Evolutionary conservation across 2,888 invertebrate species (phyloP).

Genomic region (Brenthis daphne): DNA sequence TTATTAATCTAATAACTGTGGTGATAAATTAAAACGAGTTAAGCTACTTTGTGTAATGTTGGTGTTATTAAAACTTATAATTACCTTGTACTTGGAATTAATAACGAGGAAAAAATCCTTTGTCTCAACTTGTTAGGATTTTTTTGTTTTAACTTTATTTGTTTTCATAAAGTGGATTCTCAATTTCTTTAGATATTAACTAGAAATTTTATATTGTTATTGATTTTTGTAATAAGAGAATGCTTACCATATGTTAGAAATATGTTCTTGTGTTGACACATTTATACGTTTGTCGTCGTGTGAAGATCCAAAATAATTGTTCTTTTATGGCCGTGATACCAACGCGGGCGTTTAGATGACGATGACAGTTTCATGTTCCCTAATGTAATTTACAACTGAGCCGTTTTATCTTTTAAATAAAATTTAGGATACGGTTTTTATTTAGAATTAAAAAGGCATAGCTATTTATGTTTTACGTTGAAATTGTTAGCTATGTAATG

Average conservation of each 20-base stretch:
- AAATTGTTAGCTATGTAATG: too few relatives aligned
- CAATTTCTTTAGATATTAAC: slow-evolving; percentile 1
- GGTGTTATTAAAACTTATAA: too few relatives aligned
- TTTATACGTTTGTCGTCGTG: slow-evolving; percentile 66
- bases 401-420: slow-evolving; percentile 42
- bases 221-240: slow-evolving; percentile 47
- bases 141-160: neutral
- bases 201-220: slow-evolving; percentile 30
- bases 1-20: too few relatives aligned
- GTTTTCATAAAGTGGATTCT: neutral
- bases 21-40: too few relatives aligned
- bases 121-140: too few relatives aligned
- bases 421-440: slow-evolving; percentile 28
- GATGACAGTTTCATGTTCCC: slow-evolving; percentile 69
- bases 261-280: slow-evolving; percentile 66
- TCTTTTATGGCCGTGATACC: slow-evolving; percentile 65
- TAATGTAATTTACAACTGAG: slow-evolving; percentile 50
- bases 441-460: slow-evolving; percentile 3
- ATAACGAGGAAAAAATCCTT: too few relatives aligned
- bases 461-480: slow-evolving; percentile 23
- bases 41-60: too few relatives aligned
- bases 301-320: slow-evolving; percentile 74
- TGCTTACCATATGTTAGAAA: slow-evolving; percentile 62
- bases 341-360: slow-evolving; percentile 70
- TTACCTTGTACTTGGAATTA: too few relatives aligned